Base-by-base conservation (phyloP, 92 coral and sea anemone species). In the Epizoanthus stellaris region DNA sequence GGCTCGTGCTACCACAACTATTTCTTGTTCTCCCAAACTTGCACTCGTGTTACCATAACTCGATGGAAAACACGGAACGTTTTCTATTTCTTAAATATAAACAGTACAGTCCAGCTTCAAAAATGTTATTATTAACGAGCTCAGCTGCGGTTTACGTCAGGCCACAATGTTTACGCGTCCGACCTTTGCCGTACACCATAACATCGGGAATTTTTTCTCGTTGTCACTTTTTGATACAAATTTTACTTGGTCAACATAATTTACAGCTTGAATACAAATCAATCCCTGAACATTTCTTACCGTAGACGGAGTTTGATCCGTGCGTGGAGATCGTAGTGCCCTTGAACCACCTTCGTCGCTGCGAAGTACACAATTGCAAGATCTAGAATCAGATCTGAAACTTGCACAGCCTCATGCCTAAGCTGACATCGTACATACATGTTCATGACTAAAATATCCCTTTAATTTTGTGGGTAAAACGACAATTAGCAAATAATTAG, bases 291-390 rank as follows among this genome's bases (percentile, higher is more conserved):
- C 4, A 63, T 1, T 4, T 19, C 83, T 79, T 63, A 79, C 83
- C 83, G 42, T 38, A 40, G 70, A 21, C 20, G 61, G 72, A 0
- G 56, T 63, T 11, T 43, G 71, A 19, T 63, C 72, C 6, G 42
- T 14, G 40, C 67, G 59, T 16, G 83, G 72, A 23, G 72, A 79
- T 11, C 11, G 59, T 7, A 19, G 71, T 7, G 70, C 11, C 42
- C 72, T 57, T 34, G 56, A 52, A 52, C 59, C 82, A 2, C 54
- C 72, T 12, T 79, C 83, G 59, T 79, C 83, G 65, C 83, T 79
- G 4, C 15, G 61, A 79, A 79, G 36, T 30, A 30, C 36, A 19
- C 23, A 20, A 42, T 52, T 52, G 56, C 56, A 77, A 43, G 6
- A 53, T 0, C 17, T 47, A 6, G 59, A 45, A n/a, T 42, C 38